Base-by-base conservation (phyloP, 2,797 vertebrate species). In the Tangara arthus region DNA sequence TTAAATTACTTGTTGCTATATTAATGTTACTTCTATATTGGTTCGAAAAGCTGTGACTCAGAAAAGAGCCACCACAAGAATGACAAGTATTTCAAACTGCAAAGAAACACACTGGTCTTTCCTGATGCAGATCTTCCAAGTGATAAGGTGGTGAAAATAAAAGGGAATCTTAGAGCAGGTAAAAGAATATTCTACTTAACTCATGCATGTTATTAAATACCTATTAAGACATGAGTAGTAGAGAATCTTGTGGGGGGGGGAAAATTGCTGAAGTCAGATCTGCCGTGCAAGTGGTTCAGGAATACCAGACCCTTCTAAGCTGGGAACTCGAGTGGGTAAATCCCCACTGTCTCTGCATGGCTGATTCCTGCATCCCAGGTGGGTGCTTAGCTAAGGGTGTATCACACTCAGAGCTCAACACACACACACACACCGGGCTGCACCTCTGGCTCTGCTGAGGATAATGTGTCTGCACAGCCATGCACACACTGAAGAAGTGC, bases 1-100 rank as follows among this genome's bases (percentile, higher is more conserved):
- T 90, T 78, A 34, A 96, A 95, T 95, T 95, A 77, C 80, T 86
- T 82, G 63, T 90, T 90, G 66, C 55, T 93, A 30, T 78, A 90
- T 90, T 72, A 76, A 50, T 66, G 34, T 56, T 88, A 76, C 47
- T 95, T 87, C 70, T 63, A 35, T 19, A 79, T 57, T 70, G 41
- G 61, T 87, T 87, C 87, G 63, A 82, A 92, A 88, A 87, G 63
- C 35, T 13, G 8, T 95, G 92, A 96, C 46, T 95, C 91, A 94
- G 76, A 90, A 87, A 47, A 32, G 49, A 94, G 61, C 76, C 35
- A 88, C 49, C 63, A 82, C 68, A 92, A 56, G 90, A 90, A 95
- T 73, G 73, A 64, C 22, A 92, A 71, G 69, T 60, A 77, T 84
- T 84, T 90, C 41, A 93, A 60, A 89, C 30, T 39, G 87, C 71